A percentile compares a stretch with the other conserved stretches of the same genome.
These are phyloP conservation scores for Epistrophella euchroma DNA, from an alignment of 2,888 invertebrate genomes.

Conservation along the genomic window DNA sequence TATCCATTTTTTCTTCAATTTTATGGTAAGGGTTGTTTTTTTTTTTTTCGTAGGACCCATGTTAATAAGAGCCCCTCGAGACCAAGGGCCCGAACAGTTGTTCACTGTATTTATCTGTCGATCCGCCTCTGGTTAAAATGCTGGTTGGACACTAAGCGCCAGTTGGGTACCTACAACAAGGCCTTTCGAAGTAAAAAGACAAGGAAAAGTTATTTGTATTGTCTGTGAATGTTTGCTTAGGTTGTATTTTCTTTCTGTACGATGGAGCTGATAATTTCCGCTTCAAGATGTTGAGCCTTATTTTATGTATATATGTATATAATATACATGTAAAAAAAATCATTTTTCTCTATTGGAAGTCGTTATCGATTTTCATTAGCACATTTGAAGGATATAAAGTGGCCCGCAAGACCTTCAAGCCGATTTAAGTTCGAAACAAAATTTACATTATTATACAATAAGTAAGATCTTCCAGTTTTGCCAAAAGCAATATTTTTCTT, in stretches of 20 bases:
- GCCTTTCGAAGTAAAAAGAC: conserved; percentile 2
- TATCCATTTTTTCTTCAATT: too few species aligned
- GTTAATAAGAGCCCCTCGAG: background rate
- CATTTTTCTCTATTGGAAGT: background rate
- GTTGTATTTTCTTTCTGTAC: background rate
- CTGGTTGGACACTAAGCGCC: background rate
- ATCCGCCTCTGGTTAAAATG: background rate
- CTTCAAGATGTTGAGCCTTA: background rate
- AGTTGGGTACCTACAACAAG: background rate
- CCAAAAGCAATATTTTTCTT: conserved; percentile 4
- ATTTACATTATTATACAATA: conserved; percentile 8
- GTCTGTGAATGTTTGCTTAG: conserved; percentile 20
- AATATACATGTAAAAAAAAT: background rate
- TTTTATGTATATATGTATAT: background rate
- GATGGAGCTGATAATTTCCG: background rate
- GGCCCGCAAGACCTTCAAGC: background rate
- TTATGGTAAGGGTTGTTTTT: too few species aligned
- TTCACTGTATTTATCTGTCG: background rate
- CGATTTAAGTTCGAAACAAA: conserved; percentile 23
- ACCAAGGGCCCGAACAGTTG: background rate
- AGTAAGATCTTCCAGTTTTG: background rate
- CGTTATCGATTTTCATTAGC: background rate
- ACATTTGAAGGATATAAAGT: background rate
- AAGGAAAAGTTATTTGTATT: background rate
- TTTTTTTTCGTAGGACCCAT: too few species aligned